Evolutionary conservation across 2,797 vertebrate species (phyloP).

Genomic region (Mormyrops attenuatus): DNA sequence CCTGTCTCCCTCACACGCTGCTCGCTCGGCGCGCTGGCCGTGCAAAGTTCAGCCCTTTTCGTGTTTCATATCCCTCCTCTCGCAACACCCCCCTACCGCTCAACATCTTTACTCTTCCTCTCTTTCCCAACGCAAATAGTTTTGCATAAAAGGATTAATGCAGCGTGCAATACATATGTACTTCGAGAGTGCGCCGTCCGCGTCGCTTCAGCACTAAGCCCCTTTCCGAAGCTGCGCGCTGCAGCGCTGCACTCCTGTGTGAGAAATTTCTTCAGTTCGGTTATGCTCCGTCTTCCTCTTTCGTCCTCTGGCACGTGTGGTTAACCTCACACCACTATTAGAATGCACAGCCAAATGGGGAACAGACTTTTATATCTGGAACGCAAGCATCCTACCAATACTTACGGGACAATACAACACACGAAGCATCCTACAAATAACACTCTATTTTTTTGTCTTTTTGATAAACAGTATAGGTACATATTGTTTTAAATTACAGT

Average conservation of each 20-base stretch:
- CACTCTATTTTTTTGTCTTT: background rate
- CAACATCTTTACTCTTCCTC: slow-evolving; percentile 15
- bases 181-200: background rate
- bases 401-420: background rate
- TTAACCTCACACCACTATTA: slow-evolving; percentile 20
- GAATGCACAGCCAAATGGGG: slow-evolving; percentile 1
- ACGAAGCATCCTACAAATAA: background rate
- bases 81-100: background rate
- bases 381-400: background rate
- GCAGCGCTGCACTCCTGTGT: background rate
- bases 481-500: background rate
- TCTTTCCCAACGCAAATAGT: slow-evolving; percentile 4
- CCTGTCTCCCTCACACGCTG: background rate
- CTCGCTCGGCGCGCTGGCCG: background rate
- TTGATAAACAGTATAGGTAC: background rate
- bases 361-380: background rate
- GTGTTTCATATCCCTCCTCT: slow-evolving; percentile 14
- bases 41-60: background rate
- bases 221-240: background rate
- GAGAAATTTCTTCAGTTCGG: background rate
- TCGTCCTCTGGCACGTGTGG: slow-evolving; percentile 6
- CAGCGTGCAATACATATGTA: background rate
- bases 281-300: background rate
- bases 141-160: background rate
- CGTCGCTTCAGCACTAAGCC: background rate